Conservation (phyloP, 2,113 vertebrate species). For the Myodes glareolus region DNA sequence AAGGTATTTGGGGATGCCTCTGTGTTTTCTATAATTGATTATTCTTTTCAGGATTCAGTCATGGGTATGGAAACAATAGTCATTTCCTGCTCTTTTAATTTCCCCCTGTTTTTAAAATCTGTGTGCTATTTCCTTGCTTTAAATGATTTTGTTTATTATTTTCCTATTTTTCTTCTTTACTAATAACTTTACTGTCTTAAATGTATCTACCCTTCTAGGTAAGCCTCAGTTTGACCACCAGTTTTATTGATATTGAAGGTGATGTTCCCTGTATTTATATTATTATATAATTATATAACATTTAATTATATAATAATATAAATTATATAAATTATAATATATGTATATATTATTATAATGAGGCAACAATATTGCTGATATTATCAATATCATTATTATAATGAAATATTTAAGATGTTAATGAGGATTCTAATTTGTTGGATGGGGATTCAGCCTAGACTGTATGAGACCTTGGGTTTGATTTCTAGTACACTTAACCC, state of each 20-base stretch:
- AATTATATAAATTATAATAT: no score
- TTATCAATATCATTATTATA: not conserved
- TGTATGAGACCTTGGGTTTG: not conserved
- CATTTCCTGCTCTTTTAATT: not conserved
- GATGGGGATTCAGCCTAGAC: not conserved
- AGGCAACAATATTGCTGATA: not conserved
- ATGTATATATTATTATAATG: no score
- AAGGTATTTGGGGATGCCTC: not conserved
- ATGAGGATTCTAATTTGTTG: not conserved
- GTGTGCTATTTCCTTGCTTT: not conserved
- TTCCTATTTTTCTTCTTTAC: not conserved
- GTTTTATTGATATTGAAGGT: not conserved
- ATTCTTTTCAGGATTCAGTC: not conserved
- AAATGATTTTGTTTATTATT: not conserved
- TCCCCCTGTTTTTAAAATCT: not conserved
- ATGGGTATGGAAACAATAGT: not conserved
- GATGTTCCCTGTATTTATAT: not conserved
- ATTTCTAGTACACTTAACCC: not conserved
- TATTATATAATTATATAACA: no score
- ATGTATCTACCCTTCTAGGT: not conserved
- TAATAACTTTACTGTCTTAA: not conserved
- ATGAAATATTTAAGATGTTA: not conserved
- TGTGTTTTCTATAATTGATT: not conserved
- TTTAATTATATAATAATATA: no score
- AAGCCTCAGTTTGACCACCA: not conserved